These are phyloP conservation scores for Chymomyza fuscimana DNA, from an alignment of 2,888 invertebrate genomes.

Conservation along the genomic window DNA sequence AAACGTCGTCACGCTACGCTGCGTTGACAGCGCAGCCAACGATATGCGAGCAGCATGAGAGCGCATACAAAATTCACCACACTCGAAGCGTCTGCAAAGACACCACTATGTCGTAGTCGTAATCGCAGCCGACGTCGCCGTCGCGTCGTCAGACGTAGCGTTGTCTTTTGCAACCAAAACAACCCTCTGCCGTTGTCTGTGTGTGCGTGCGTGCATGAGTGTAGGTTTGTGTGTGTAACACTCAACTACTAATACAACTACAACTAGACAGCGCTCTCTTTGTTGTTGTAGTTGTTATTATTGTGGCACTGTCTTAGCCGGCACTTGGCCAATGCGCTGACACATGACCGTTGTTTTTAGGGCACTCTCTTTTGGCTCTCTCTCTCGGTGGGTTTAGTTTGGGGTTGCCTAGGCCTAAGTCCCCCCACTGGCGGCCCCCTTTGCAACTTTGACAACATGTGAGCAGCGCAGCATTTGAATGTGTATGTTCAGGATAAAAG, in stretches of 20 bases:
- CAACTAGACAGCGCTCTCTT: neutral
- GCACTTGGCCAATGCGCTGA: conserved; percentile 51
- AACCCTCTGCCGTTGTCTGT: conserved; percentile 34
- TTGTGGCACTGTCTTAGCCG: conserved; percentile 34
- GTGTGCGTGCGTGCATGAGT: neutral
- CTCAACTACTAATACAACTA: neutral
- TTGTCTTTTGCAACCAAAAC: conserved; percentile 28
- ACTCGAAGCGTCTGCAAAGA: conserved; percentile 24
- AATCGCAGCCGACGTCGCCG: conserved; percentile 18
- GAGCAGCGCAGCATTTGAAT: neutral
- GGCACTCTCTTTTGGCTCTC: neutral
- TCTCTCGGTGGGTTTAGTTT: neutral
- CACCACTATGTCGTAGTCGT: conserved; percentile 17
- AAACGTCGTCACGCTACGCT: conserved; percentile 35
- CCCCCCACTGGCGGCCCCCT: too few species aligned
- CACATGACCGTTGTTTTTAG: conserved; percentile 27
- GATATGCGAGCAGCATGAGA: neutral
- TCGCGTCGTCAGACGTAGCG: conserved; percentile 8
- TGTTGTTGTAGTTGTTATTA: conserved; percentile 22
- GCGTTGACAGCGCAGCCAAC: conserved; percentile 28
- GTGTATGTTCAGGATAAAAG: neutral
- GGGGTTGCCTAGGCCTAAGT: too few species aligned
- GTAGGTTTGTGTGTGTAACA: conserved; percentile 7
- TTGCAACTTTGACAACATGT: too few species aligned
- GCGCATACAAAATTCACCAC: conserved; percentile 50